These are phyloP conservation scores for Metopolophium dirhodum DNA, from an alignment of 1,140 invertebrate genomes.

Conservation along the genomic window DNA sequence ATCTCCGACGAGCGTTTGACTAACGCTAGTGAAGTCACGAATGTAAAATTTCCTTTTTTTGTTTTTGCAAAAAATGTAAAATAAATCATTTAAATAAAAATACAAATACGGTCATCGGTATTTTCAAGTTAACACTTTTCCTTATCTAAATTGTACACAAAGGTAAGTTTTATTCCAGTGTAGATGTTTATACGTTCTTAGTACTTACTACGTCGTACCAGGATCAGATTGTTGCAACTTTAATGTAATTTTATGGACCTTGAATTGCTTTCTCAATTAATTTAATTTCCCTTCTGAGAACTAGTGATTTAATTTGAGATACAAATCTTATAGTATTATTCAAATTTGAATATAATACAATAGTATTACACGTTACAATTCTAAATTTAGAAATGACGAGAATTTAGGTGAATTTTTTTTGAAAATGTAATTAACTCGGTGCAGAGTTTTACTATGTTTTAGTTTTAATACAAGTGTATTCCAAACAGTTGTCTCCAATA, in stretches of 20 bases:
- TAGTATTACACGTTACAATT: not conserved
- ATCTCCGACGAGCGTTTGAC: not conserved
- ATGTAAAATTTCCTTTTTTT: not conserved
- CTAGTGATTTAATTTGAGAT: not conserved
- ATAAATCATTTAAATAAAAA: not conserved
- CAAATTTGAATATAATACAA: not conserved
- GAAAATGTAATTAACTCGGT: not conserved
- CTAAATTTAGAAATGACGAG: not conserved
- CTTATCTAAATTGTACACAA: not conserved
- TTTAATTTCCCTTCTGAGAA: not conserved
- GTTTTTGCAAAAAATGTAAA: not conserved
- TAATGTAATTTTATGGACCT: constrained; percentile 15
- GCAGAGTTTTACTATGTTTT: not conserved
- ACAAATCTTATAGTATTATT: not conserved
- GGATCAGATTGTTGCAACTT: not conserved
- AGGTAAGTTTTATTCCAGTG: not conserved
- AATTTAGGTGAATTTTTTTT: not conserved
- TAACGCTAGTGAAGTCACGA: not conserved
- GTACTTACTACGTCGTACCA: not conserved
- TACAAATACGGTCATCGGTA: not conserved
- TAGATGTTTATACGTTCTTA: not conserved
- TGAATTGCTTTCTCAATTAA: not conserved
- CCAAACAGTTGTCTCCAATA: not conserved
- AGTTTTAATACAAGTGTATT: not conserved
- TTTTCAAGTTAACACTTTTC: not conserved